Evolutionary conservation across 1,140 invertebrate species (phyloP).

Genomic region (Platyscapa corneri): DNA sequence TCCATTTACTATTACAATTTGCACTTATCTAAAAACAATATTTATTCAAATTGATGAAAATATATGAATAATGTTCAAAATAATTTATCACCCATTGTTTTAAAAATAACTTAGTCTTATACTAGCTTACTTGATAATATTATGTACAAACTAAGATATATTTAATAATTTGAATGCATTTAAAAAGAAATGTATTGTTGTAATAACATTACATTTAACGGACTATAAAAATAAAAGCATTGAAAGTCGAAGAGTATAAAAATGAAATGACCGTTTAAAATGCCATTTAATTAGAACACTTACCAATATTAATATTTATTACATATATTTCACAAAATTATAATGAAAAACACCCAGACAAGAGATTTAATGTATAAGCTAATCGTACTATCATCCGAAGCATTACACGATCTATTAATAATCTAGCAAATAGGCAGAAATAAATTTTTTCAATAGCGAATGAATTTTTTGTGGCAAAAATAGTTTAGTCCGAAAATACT

Average conservation of each 20-base stretch:
- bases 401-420: too few species aligned
- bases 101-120: too few species aligned
- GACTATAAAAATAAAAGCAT: not conserved
- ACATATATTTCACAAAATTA: too few species aligned
- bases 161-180: not conserved
- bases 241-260: not conserved
- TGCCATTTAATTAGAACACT: not conserved
- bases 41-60: not conserved
- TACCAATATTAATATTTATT: not conserved
- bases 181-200: not conserved
- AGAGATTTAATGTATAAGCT: too few species aligned
- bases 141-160: not conserved
- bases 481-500: not conserved
- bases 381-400: too few species aligned
- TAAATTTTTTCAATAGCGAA: too few species aligned
- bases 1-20: not conserved
- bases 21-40: not conserved
- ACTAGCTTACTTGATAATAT: not conserved
- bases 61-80: not conserved
- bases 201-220: slow-evolving; percentile 4
- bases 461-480: not conserved
- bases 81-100: not conserved
- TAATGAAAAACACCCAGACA: too few species aligned
- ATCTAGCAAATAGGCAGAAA: too few species aligned
- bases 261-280: not conserved